Evolutionary conservation across 1,140 invertebrate species (phyloP), one percentile per base, ranked within the genome.

Genomic region (Drosophila sucinea): DNA sequence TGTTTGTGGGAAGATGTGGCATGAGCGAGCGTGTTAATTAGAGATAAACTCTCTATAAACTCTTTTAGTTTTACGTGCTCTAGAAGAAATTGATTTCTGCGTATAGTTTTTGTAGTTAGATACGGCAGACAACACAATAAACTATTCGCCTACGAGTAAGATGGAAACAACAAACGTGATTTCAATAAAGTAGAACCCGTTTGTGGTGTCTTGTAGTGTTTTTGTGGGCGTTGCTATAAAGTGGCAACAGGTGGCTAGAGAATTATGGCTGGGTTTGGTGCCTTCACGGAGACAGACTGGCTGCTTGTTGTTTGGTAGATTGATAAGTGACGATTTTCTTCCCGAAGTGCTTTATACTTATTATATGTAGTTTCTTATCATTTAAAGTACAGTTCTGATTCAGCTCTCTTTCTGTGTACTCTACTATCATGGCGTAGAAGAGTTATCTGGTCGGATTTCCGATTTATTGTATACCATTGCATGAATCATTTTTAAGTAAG

Each of bases 71-170:
- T 66, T 78, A 87, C 83, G 82, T 87, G 82, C 81, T 76, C 72
- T 56, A 76, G 41, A 60, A 64, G 57, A 77, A 73, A 82, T 87
- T 87, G 82, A 87, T 82, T 79, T 73, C 32, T 71, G 79, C 60
- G 71, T 86, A 62, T 82, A 77, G 56, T 67, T 82, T 79, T 82
- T 79, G 86, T 86, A 76, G 74, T 72, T 64, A 73, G 62, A 68
- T 56, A 60, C 57, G 44, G 58, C 58, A 55, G 55, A 67, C 63
- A 74, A 17, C 40, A 56, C 40, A 57, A 17, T 17, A 17, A 47
- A 51, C 23, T 25, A 17, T 51, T 62, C 57, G 27, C 30, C 54
- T 32, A 65, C 73, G 58, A 17, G 73, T 62, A 1, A 63, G 47
- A 33, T 27, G 27, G 60, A 60, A 35, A 35, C 7, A 38, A 33